A percentile compares a stretch with the other conserved stretches of the same genome.
Conservation (phyloP, 1,140 invertebrate genomes). For the Orius laevigatus region DNA sequence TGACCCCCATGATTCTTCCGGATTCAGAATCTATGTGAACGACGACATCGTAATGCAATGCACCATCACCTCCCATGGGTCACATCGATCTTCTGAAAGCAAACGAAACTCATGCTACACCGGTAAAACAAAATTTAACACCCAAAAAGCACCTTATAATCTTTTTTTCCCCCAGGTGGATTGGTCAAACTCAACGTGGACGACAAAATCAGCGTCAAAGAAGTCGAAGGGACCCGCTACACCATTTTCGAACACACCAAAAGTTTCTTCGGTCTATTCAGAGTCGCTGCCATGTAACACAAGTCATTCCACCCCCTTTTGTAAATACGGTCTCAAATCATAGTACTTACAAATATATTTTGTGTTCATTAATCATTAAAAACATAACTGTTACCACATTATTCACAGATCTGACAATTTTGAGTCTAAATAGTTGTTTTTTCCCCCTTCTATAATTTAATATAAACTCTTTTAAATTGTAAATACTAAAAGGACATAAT, state of each 20-base stretch:
- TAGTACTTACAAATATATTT: too few relatives aligned
- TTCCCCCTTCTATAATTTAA: too few relatives aligned
- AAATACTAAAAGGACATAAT: too few relatives aligned
- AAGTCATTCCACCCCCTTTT: too few relatives aligned
- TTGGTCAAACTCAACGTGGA: slow-evolving; percentile 23
- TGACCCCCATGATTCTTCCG: slow-evolving; percentile 26
- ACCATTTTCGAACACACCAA: slow-evolving; percentile 28
- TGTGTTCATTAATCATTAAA: too few relatives aligned
- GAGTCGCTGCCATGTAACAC: background rate
- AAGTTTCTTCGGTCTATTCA: slow-evolving; percentile 29
- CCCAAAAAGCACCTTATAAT: background rate
- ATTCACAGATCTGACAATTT: too few relatives aligned
- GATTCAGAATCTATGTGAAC: slow-evolving; percentile 26
- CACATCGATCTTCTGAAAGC: slow-evolving; percentile 10
- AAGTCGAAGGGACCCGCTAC: slow-evolving; percentile 26
- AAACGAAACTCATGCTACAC: slow-evolving; percentile 28
- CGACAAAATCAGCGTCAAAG: slow-evolving; percentile 25
- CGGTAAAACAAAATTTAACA: slow-evolving; percentile 11
- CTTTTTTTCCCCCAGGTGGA: slow-evolving; percentile 12
- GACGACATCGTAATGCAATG: slow-evolving; percentile 25
- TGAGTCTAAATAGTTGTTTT: too few relatives aligned
- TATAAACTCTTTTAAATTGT: too few relatives aligned
- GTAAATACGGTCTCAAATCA: too few relatives aligned
- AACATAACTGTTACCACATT: too few relatives aligned
- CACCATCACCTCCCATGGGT: slow-evolving; percentile 15